A percentile compares a stretch with the other conserved stretches of the same genome.
These are phyloP conservation scores for Eumerus sabulonum DNA, from an alignment of 2,888 invertebrate genomes.

Conservation along the genomic window DNA sequence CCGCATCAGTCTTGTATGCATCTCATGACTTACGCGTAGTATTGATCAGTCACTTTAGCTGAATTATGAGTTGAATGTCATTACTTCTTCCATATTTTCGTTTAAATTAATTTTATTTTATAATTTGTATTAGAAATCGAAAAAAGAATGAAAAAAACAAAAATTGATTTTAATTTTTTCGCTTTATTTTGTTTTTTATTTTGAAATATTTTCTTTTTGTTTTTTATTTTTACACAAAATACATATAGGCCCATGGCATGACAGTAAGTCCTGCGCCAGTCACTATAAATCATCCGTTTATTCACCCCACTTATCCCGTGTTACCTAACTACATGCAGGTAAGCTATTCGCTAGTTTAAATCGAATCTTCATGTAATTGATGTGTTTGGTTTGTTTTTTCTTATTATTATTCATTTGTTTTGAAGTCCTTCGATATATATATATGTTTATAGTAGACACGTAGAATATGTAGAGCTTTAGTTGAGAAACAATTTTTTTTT, in stretches of 20 bases:
- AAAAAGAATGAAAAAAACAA: neutral
- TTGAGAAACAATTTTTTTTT: neutral
- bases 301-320: conserved; percentile 80
- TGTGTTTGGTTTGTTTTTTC: no score
- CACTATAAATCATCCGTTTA: conserved; percentile 80
- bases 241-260: conserved; percentile 79
- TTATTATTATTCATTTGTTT: no score
- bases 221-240: conserved; percentile 69
- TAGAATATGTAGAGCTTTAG: conserved; percentile 4
- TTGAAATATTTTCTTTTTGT: conserved; percentile 64
- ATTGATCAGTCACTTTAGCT: no score
- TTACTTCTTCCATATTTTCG: no score
- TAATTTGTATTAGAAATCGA: no score
- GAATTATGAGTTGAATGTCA: no score
- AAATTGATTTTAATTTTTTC: conserved; percentile 35
- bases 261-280: conserved; percentile 80
- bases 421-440: no score
- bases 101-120: no score
- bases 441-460: conserved; percentile 2
- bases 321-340: conserved; percentile 80
- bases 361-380: no score
- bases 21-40: no score
- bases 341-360: conserved; percentile 72
- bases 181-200: conserved; percentile 67
- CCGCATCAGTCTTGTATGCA: no score